Evolutionary conservation across 2,797 vertebrate genomes (phyloP).

Genomic region (Pelobates cultripes): DNA sequence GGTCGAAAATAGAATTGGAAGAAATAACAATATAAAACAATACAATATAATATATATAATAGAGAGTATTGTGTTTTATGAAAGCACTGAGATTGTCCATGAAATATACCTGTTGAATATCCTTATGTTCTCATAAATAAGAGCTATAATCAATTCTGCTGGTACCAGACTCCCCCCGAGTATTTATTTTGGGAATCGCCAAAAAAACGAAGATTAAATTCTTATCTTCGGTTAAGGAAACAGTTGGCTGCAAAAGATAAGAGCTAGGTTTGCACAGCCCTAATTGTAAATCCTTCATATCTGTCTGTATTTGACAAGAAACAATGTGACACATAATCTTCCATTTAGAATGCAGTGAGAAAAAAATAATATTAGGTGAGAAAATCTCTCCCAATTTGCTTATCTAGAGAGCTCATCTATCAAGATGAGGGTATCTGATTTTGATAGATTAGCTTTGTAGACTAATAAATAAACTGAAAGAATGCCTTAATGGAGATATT

Average conservation of each 20-base stretch:
- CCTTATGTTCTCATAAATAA: conserved; percentile 17
- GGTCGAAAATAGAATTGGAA: no score
- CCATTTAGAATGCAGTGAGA: no score
- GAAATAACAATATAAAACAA: no score
- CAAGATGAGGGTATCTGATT: no score
- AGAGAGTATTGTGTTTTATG: conserved; percentile 9
- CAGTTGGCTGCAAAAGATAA: conserved; percentile 49
- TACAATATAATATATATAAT: background rate
- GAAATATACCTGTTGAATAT: conserved; percentile 23
- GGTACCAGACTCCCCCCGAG: conserved; percentile 14
- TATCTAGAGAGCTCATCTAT: no score
- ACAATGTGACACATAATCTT: no score
- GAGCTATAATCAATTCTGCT: background rate
- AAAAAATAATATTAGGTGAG: no score
- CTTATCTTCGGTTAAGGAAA: conserved; percentile 35
- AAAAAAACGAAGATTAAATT: conserved; percentile 27
- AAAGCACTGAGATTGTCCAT: background rate
- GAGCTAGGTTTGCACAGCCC: conserved; percentile 6
- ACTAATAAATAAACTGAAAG: no score
- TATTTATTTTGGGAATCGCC: conserved; percentile 4
- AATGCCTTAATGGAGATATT: no score
- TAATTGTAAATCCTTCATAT: background rate
- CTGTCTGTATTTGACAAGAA: background rate
- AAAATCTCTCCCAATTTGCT: no score
- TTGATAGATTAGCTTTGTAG: no score